Base-by-base conservation (phyloP, 2,797 vertebrate genomes). In the Brachyrhaphis roseni region DNA sequence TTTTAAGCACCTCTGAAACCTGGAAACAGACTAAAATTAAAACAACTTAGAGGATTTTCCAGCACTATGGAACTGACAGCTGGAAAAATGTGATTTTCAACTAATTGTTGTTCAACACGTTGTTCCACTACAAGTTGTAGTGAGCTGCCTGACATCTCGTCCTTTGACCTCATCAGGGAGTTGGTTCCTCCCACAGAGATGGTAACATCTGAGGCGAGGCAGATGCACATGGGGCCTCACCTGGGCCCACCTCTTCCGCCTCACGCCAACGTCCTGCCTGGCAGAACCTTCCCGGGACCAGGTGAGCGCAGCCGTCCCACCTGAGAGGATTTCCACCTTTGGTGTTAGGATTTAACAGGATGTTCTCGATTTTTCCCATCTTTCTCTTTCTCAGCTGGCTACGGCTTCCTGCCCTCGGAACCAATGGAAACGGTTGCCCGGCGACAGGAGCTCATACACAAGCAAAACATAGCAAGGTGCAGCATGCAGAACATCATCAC, bases 401-500 rank as follows among this genome's bases (percentile, higher is more conserved):
- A 97, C 51, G 92, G 95, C 75, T 97, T 98, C 91, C 89, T 99
- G 82, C 97, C 96, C 76, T 94, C 97, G 18, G 97, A 99, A 89
- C 96, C 97, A 83, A 93, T 98, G 95, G 98, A 98, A 92, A 95
- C 97, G 72, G 91, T 97, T 92, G 95, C 97, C 83, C 96, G 97
- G 91, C 96, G 97, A 94, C 98, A 98, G 89, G 98, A 99, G 90
- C 88, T 98, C 76, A 95, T 97, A 91, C 97, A 98, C 91, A 98
- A 98, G 90, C 98, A 98, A 93, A 98, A 97, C 84, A 96, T 97
- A 86, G 97, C 97, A 94, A 98, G 98, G 98, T 99, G 96, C 82
- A 45, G 74, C 18, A 0, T 72, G 10, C 51, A 49, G 45, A 80
- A 68, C 64, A 49, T 77, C 43, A 76, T 71, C 28, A 26, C 23